Evolutionary conservation across 2,797 vertebrate species (phyloP).

Genomic region (Prunella strophiata): DNA sequence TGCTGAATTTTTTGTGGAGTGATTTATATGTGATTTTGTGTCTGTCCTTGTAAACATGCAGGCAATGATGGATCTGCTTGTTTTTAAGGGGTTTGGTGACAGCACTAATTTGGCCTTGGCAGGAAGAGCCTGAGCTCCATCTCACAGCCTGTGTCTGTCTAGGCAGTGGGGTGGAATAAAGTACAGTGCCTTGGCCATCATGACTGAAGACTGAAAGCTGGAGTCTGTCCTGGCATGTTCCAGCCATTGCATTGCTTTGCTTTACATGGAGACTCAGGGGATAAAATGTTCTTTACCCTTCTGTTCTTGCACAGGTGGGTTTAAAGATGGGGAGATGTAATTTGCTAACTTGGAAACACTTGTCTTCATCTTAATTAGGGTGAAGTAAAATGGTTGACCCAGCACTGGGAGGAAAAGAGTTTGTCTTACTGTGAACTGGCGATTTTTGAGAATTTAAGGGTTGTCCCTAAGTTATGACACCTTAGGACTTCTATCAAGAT

Average conservation of each 20-base stretch:
- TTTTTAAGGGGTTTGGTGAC: background rate
- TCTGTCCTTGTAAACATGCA: background rate
- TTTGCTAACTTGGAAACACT: background rate
- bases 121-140: background rate
- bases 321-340: background rate
- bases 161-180: background rate
- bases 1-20: background rate
- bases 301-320: background rate
- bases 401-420: background rate
- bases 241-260: background rate
- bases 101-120: accelerated
- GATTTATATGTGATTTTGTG: background rate
- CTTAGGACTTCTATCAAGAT: background rate
- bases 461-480: background rate
- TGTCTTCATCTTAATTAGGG: background rate
- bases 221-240: background rate
- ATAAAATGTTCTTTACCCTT: background rate
- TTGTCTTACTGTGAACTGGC: background rate
- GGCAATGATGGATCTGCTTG: background rate
- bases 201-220: background rate
- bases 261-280: background rate
- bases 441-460: background rate
- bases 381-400: background rate
- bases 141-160: background rate
- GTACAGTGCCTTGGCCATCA: background rate